Conservation (phyloP, 2,888 invertebrate species). For the Aelia acuminata region DNA sequence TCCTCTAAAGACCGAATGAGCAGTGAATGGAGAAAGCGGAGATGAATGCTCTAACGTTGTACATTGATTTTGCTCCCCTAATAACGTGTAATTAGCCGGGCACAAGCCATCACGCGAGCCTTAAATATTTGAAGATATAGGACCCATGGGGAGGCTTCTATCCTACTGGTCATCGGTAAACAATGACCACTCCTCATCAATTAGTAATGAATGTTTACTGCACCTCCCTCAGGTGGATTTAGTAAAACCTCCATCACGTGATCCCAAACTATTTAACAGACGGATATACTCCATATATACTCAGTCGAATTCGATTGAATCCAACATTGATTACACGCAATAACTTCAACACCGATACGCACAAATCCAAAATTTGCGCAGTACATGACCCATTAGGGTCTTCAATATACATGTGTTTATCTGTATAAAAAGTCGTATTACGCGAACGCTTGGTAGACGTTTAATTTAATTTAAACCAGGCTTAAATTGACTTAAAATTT, state of each 20-base stretch:
- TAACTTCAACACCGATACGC: not conserved
- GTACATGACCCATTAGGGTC: no score
- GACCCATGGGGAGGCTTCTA: slow-evolving; percentile 50
- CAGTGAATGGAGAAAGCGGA: not conserved
- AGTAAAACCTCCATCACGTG: slow-evolving; percentile 37
- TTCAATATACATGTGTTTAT: no score
- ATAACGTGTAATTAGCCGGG: slow-evolving; percentile 42
- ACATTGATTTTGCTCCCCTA: slow-evolving; percentile 45
- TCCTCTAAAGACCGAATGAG: not conserved
- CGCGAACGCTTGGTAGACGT: no score
- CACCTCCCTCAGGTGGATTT: slow-evolving; percentile 14
- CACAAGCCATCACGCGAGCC: slow-evolving; percentile 43
- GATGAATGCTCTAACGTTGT: slow-evolving; percentile 25
- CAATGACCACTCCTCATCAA: slow-evolving; percentile 44
- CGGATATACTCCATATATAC: not conserved
- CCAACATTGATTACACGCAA: not conserved
- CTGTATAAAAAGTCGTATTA: no score
- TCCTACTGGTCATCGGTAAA: slow-evolving; percentile 59
- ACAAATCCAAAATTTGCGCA: not conserved
- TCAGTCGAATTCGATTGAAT: not conserved
- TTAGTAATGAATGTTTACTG: slow-evolving; percentile 51
- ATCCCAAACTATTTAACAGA: not conserved
- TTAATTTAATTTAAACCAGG: no score
- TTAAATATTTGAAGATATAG: slow-evolving; percentile 55
- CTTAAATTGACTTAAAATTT: no score